Conservation (phyloP, 2,113 vertebrate genomes). For the Melospiza georgiana region DNA sequence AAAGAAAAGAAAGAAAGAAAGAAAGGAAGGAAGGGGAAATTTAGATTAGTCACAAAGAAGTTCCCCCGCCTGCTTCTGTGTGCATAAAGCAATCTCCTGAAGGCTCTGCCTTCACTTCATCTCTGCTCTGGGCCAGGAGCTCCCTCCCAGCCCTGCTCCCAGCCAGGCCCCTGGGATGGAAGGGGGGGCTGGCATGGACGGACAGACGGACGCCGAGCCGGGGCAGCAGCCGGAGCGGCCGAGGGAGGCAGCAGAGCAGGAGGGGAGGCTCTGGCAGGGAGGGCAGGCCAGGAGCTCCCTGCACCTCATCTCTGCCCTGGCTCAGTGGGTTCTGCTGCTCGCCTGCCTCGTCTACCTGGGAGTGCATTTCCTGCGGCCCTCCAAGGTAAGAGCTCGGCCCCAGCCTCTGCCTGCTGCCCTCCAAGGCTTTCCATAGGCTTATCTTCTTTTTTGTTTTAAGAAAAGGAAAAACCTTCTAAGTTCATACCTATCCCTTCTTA, state of each 20-base stretch:
- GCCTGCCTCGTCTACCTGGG: constrained; percentile 67
- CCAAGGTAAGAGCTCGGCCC: constrained; percentile 67
- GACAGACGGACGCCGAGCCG: neutral
- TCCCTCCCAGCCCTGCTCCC: neutral
- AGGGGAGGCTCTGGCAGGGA: constrained; percentile 2
- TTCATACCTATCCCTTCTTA: neutral
- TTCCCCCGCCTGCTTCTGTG: constrained; percentile 76
- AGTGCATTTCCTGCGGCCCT: constrained; percentile 18
- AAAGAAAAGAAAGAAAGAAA: neutral
- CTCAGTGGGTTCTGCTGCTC: constrained; percentile 70
- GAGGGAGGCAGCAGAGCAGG: neutral
- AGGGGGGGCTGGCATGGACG: neutral
- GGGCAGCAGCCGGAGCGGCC: neutral
- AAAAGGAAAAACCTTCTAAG: neutral
- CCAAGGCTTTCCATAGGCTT: neutral
- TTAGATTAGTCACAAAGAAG: constrained; percentile 84
- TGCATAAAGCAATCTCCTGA: constrained; percentile 66
- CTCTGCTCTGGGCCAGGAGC: constrained; percentile 25
- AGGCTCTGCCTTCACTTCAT: constrained; percentile 51
- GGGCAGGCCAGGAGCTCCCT: constrained; percentile 43
- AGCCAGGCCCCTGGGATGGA: neutral
- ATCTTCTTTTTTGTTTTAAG: neutral
- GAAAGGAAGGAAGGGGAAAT: constrained; percentile 77
- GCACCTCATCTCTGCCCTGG: constrained; percentile 7
- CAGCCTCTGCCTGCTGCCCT: neutral